These are phyloP conservation scores for Meandrusa payeni DNA, from an alignment of 2,888 invertebrate genomes.

Conservation along the genomic window DNA sequence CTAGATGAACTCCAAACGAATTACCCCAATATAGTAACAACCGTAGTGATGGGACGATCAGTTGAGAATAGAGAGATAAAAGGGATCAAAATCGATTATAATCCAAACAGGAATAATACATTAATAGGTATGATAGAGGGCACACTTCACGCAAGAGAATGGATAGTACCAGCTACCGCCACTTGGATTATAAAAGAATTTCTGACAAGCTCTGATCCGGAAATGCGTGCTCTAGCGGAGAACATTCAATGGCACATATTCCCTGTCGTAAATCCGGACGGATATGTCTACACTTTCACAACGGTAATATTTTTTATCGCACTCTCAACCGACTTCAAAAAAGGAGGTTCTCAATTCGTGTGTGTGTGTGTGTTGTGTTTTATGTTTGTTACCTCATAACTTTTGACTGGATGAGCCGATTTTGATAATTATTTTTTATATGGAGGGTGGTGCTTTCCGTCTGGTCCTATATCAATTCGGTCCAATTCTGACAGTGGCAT, in stretches of 20 bases:
- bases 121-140: constrained; percentile 79
- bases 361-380: too few relatives aligned
- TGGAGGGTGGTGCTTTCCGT: too few relatives aligned
- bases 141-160: constrained; percentile 87
- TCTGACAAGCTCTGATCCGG: constrained; percentile 77
- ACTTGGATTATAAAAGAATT: constrained; percentile 85
- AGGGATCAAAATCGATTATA: constrained; percentile 72
- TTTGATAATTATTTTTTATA: too few relatives aligned
- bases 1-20: constrained; percentile 68
- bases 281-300: constrained; percentile 84
- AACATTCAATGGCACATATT: constrained; percentile 88
- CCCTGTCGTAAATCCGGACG: constrained; percentile 88
- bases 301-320: too few relatives aligned
- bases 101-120: constrained; percentile 57
- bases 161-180: constrained; percentile 84
- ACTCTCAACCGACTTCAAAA: too few relatives aligned
- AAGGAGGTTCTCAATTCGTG: too few relatives aligned
- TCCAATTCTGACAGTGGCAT: too few relatives aligned
- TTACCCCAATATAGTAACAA: constrained; percentile 72
- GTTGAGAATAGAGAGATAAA: constrained; percentile 82
- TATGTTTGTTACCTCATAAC: too few relatives aligned
- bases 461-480: too few relatives aligned
- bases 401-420: too few relatives aligned
- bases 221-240: constrained; percentile 78
- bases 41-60: constrained; percentile 78